These are phyloP conservation scores for Pluvialis apricaria DNA, from an alignment of 2,113 vertebrate genomes.

Conservation along the genomic window DNA sequence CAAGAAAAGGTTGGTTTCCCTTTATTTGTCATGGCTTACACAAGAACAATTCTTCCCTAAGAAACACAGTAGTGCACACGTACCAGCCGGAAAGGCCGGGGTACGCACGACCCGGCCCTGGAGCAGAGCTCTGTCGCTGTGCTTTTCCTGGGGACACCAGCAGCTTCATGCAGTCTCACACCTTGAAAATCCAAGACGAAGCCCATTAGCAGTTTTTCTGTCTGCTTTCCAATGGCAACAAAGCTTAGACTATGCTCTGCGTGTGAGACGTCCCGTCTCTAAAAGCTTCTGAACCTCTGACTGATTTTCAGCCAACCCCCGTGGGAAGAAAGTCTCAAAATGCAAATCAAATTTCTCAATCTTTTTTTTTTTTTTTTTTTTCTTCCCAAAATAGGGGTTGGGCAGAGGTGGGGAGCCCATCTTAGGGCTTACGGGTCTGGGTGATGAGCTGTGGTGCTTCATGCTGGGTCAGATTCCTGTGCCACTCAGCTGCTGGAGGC, in stretches of 20 bases:
- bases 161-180: background rate
- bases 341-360: background rate
- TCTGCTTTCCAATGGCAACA: background rate
- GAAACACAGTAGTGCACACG: background rate
- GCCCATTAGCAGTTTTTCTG: background rate
- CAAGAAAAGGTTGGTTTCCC: background rate
- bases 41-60: background rate
- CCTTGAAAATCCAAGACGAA: background rate
- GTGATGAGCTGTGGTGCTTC: background rate
- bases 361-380: background rate
- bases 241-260: background rate
- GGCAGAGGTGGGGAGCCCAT: background rate
- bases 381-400: background rate
- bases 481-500: background rate
- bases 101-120: background rate
- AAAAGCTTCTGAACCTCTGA: background rate
- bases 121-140: background rate
- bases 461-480: background rate
- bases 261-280: fast-evolving
- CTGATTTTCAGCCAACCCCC: background rate
- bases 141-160: background rate
- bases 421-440: background rate
- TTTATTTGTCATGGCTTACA: background rate
- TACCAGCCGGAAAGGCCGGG: background rate
- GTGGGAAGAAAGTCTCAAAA: background rate